phyloP scores from a whole-genome alignment of 1,140 invertebrate genomes.

The Plectrocnemia conspersa region DNA sequence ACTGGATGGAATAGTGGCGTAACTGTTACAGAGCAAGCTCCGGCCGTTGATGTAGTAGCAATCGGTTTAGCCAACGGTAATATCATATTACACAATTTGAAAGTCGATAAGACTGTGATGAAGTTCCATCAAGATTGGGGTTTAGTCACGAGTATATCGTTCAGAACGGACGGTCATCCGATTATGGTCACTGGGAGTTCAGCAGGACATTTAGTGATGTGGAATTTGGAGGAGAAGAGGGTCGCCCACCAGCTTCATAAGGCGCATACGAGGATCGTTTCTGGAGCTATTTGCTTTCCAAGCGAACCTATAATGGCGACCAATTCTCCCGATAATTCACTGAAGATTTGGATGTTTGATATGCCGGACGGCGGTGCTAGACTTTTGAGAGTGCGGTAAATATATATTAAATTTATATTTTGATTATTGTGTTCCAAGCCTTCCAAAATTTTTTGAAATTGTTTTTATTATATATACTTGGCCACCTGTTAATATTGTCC shows the following conservation, averaged over 20 bases:
- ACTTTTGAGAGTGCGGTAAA: constrained; percentile 64
- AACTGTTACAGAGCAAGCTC: constrained; percentile 72
- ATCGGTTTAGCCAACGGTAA: constrained; percentile 78
- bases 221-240: constrained; percentile 86
- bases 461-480: not conserved
- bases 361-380: constrained; percentile 82
- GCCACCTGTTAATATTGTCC: too few species aligned
- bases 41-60: constrained; percentile 86
- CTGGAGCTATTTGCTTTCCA: constrained; percentile 75
- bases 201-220: constrained; percentile 81
- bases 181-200: constrained; percentile 81
- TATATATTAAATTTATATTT: constrained; percentile 1
- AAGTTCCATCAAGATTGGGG: constrained; percentile 91
- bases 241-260: constrained; percentile 68
- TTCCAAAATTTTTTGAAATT: too few species aligned
- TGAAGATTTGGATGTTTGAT: constrained; percentile 97
- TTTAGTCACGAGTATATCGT: constrained; percentile 75
- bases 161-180: constrained; percentile 80
- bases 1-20: constrained; percentile 69
- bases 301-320: constrained; percentile 87
- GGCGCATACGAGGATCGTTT: constrained; percentile 72
- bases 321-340: constrained; percentile 89
- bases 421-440: too few species aligned
- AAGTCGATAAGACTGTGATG: constrained; percentile 79
- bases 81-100: constrained; percentile 86